Evolutionary conservation across 2,888 invertebrate species (phyloP), one percentile per base, ranked within the genome.

Genomic region (Eupithecia inturbata): DNA sequence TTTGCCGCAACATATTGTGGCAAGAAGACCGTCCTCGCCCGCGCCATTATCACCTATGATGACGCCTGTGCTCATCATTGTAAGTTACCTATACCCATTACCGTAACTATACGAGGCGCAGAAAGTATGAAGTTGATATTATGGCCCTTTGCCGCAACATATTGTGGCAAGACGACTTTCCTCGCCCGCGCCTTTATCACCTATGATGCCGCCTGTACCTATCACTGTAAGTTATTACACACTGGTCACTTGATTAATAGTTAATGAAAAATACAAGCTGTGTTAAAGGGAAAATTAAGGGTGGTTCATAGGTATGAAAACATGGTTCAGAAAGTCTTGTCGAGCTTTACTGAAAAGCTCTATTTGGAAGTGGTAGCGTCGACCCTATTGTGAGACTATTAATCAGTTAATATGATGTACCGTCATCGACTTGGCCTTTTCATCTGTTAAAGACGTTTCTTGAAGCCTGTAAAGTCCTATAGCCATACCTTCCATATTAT

Each of bases 81-180:
- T 69, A 33, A 73, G 57, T 19, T 16, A 41, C 36, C 7, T 36
- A 1, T 36, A 36, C 36, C 36, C 5, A 36, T 36, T 36, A 36
- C 36, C 36, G 36, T 9, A 9, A 36, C 7, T 36, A 36, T 5
- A 81, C 90, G 94, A 2, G 92, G 92, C 72, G 81, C 87, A 0
- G 93, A 93, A 74, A 81, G 84, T 82, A 81, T 92, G 76, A 91
- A 91, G 19, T 82, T 82, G 31, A 92, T 97, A 31, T 31, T 31
- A 97, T 1, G 98, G 98, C 57, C 98, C 96, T 67, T 92, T 97
- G 83, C 97, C 96, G 73, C 95, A 93, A 84, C 97, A 97, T 85
- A 92, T 96, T 68, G 92, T 93, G 4, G 95, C 96, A 53, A 92
- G 96, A 14, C 93, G 96, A 73, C 96, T 96, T 0, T 92, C 95